Evolutionary conservation across 1,140 invertebrate species (phyloP).

Genomic region (Zaprionus inermis): DNA sequence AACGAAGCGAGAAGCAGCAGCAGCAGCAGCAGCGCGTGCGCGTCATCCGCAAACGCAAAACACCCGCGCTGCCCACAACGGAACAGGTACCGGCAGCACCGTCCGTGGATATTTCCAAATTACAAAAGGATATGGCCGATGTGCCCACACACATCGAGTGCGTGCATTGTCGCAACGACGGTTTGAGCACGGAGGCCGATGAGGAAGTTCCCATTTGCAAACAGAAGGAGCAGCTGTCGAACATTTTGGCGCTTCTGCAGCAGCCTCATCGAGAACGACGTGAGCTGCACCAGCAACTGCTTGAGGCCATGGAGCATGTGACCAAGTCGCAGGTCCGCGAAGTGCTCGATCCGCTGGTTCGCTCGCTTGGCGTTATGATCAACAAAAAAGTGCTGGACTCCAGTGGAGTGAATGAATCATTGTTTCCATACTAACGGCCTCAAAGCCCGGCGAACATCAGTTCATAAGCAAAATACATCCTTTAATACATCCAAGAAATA

Average conservation of each 20-base stretch:
- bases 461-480: too few species aligned
- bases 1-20: not conserved
- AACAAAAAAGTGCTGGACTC: constrained; percentile 38
- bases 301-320: constrained; percentile 65
- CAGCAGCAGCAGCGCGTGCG: not conserved
- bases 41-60: not conserved
- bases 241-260: constrained; percentile 19
- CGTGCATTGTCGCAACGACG: constrained; percentile 28
- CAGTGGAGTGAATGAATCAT: not conserved
- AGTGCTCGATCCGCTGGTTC: constrained; percentile 67
- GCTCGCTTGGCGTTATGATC: constrained; percentile 53
- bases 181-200: constrained; percentile 10
- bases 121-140: constrained; percentile 13
- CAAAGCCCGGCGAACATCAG: not conserved
- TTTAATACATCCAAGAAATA: not conserved
- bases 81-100: not conserved
- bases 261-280: constrained; percentile 17
- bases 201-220: not conserved
- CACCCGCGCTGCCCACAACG: not conserved
- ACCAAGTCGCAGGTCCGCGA: constrained; percentile 68
- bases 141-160: constrained; percentile 47
- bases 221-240: constrained; percentile 17
- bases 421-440: not conserved
- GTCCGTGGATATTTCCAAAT: not conserved
- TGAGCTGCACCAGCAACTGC: constrained; percentile 47